These are phyloP conservation scores for Hypocryptadius cinnamomeus DNA, from an alignment of 2,113 vertebrate genomes.

Conservation along the genomic window DNA sequence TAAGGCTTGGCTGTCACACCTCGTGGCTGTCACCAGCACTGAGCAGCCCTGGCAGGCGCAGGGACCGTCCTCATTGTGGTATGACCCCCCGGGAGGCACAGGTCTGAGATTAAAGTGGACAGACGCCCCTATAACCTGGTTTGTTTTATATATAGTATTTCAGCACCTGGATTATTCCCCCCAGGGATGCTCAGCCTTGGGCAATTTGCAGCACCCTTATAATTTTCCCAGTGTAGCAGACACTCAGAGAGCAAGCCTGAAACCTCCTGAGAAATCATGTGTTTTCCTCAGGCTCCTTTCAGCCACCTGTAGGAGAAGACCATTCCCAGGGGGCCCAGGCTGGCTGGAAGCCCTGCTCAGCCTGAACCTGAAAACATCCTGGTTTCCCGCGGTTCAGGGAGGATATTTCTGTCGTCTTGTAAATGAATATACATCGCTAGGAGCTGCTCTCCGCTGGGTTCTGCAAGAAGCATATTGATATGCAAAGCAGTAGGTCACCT, in stretches of 20 bases:
- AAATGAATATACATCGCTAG: background rate
- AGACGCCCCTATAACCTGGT: background rate
- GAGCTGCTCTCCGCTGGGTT: background rate
- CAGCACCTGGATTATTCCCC: background rate
- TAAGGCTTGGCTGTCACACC: background rate
- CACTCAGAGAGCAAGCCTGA: background rate
- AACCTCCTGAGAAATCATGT: background rate
- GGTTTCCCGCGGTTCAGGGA: background rate
- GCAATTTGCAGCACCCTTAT: background rate
- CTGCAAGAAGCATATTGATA: conserved; percentile 26
- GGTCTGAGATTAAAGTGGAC: background rate
- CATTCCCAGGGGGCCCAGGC: background rate
- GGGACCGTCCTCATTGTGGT: fast-evolving
- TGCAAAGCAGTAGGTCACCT: conserved; percentile 51
- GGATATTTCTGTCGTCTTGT: background rate
- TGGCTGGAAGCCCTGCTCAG: background rate
- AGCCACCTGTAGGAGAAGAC: background rate
- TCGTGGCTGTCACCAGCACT: fast-evolving
- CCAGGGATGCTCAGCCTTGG: background rate
- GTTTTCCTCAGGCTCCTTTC: background rate
- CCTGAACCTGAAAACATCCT: background rate
- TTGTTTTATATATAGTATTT: background rate
- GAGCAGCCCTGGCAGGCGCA: background rate
- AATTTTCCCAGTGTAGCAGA: background rate
- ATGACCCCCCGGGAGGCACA: fast-evolving